Evolutionary conservation across 1,140 invertebrate genomes (phyloP).

Genomic region (Octopus sinensis): DNA sequence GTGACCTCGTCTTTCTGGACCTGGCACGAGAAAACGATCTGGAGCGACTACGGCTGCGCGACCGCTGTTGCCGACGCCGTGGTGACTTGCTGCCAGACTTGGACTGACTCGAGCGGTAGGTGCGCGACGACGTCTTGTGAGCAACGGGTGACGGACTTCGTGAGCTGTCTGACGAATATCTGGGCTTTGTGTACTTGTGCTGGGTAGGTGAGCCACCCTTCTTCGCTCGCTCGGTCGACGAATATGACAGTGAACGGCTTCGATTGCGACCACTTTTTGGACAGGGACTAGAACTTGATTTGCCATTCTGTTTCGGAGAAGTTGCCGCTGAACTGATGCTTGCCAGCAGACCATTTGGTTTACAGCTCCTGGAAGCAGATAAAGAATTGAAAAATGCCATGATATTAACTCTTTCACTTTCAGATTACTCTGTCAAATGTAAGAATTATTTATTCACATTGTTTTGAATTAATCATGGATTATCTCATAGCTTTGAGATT

Average conservation of each 20-base stretch:
- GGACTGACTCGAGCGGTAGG: slow-evolving; percentile 16
- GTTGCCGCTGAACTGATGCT: background rate
- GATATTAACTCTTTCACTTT: no score
- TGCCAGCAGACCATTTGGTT: background rate
- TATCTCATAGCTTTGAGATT: no score
- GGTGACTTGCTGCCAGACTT: slow-evolving; percentile 20
- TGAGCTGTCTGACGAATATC: slow-evolving; percentile 18
- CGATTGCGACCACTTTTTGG: background rate
- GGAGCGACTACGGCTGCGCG: slow-evolving; percentile 1
- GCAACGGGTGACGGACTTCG: slow-evolving; percentile 30
- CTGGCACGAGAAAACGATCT: background rate
- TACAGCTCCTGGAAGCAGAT: no score
- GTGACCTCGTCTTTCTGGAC: background rate
- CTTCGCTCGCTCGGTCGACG: background rate
- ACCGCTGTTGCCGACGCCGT: slow-evolving; percentile 11
- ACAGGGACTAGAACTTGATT: background rate
- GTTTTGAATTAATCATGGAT: no score
- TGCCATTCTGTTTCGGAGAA: background rate
- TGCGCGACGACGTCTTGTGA: slow-evolving; percentile 15
- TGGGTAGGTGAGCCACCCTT: background rate
- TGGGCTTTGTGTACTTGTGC: background rate
- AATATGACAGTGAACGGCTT: background rate
- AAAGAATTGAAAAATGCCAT: no score
- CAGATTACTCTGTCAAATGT: no score
- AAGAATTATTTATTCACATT: no score